Base-by-base conservation (phyloP, 2,888 invertebrate genomes). In the Celastrina argiolus region DNA sequence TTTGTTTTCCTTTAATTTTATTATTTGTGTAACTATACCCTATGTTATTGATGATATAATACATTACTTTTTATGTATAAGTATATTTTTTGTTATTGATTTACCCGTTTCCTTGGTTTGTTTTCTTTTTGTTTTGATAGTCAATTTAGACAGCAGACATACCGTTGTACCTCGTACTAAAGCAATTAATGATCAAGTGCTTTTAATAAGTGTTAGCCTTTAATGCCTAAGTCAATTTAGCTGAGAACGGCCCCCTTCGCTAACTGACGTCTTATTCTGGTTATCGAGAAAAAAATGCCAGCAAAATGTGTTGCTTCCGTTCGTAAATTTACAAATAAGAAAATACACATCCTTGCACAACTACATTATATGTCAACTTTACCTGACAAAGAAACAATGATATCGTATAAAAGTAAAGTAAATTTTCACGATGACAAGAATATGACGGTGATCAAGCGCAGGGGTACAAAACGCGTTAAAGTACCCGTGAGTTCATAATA, bases 1-100 rank as follows among this genome's bases (percentile, higher is more conserved):
- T 85, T 90, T 90, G 89, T 90, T 91, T 91, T 89, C 83, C 81
- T 84, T 78, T 89, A 88, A 90, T 89, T 88, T 89, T 91, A 88
- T 90, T 90, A 85, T 88, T 86, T 87, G 87, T 90, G 89, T 90
- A 88, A 88, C 84, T 88, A 88, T 88, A 87, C 86, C 81, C 82
- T 90, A 90, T 90, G 90, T 90, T 90, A 90, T 90, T 87, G 88
- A 89, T 85, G 81, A 90, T 90, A 91, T 88, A 91, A 89, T 91
- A 90, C 90, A 91, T 81, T 90, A 86, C 88, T 89, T 90, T 89
- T 89, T 90, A 91, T 90, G 90, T 91, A 91, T 87, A 85, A 65
- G 79, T 83, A 83, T 81, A 79, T 82, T 85, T 88, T 88, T 83
- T 80, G 84, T 86, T 86, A 74, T 75, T 74, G 79, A 82, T 81